Evolutionary conservation across 1,140 invertebrate species (phyloP), one percentile per base, ranked within the genome.

Genomic region (Pseudomyrmex concolor): DNA sequence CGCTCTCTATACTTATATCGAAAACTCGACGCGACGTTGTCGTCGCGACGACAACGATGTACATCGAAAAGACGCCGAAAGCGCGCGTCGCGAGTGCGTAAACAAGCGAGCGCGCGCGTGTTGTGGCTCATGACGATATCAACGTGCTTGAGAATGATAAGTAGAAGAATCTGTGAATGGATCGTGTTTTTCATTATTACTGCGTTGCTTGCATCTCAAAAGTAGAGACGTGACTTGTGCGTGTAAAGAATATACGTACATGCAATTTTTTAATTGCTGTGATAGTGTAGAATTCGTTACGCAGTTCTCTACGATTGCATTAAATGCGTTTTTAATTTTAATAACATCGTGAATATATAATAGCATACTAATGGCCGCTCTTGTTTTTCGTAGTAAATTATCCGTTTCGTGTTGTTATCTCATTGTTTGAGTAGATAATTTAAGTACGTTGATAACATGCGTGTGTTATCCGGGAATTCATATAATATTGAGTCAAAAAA

Each of bases 381-480:
- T 1, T 62, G 60, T 1, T 48, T 8, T 74, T 74, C 45, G 5
- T 48, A 25, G 19, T 43, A 34, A 4, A n/a, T 12, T 45, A n/a
- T n/a, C n/a, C 17, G 10, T 48, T 77, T 77, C 34, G 34, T 34
- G 34, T 34, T 3, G 22, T 25, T 67, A 77, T 77, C 62, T 67
- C 12, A 13, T 25, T 67, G 73, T 77, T 55, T 77, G 73, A 66
- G 66, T 77, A 77, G 73, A 67, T 77, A 77, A 77, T 67, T 66
- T 9, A 25, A 12, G 22, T 50, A 55, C 3, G 9, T 51, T 76
- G 62, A 66, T 77, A 77, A 74, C 7, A 48, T 17, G 5, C 34
- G 13, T 19, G 48, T 19, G 45, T 76, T 64, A 51, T n/a, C 22
- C 15, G 22, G 7, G 45, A 34, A 12, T 51, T 51, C 50, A 34